Evolutionary conservation across 2,797 vertebrate species (phyloP).

Genomic region (Neosilurus mollespiculum): DNA sequence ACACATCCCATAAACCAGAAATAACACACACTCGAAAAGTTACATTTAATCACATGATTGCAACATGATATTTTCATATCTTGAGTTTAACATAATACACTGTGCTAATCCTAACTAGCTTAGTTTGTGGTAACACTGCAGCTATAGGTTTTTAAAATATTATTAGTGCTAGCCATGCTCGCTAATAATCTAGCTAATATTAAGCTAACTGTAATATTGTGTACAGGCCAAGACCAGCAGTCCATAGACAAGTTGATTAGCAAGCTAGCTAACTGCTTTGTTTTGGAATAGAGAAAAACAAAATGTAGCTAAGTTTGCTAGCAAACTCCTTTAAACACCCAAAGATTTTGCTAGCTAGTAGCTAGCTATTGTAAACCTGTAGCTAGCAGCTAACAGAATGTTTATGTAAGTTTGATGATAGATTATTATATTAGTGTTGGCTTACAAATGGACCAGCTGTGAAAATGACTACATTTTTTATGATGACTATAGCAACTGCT

Average conservation of each 20-base stretch:
- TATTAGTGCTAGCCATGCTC: background rate
- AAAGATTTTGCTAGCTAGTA: too few relatives aligned
- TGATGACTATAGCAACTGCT: background rate
- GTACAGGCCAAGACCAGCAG: background rate
- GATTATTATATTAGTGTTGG: background rate
- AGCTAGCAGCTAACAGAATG: background rate
- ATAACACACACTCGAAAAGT: background rate
- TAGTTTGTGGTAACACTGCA: background rate
- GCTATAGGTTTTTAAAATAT: background rate
- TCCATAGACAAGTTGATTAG: background rate
- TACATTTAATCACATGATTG: background rate
- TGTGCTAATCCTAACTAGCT: background rate
- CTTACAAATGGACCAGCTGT: background rate
- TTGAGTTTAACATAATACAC: background rate
- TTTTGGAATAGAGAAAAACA: background rate
- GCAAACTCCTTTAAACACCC: background rate
- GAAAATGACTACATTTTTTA: background rate
- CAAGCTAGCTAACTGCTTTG: background rate
- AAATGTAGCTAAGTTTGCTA: background rate
- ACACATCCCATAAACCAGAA: background rate
- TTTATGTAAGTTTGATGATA: background rate
- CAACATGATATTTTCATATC: background rate
- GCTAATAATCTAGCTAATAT: background rate
- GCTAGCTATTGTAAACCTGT: background rate
- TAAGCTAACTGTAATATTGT: background rate